A percentile compares a stretch with the other conserved stretches of the same genome.
These are phyloP conservation scores for Plemyria rubiginata DNA, from an alignment of 2,888 invertebrate genomes.

Conservation along the genomic window DNA sequence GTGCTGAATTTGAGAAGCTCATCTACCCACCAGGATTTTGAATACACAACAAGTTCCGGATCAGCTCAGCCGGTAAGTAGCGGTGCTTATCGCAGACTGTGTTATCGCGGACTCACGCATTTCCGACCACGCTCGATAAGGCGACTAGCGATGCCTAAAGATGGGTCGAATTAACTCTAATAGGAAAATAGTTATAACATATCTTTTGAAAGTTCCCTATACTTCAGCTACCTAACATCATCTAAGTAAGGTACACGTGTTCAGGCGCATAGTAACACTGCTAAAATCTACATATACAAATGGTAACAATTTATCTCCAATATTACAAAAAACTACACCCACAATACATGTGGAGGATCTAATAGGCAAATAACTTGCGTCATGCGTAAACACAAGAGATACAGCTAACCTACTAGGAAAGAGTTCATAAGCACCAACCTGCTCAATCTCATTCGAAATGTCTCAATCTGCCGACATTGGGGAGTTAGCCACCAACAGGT, in stretches of 20 bases:
- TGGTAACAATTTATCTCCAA: not conserved
- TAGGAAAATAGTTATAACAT: conserved; percentile 17
- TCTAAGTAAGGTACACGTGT: not conserved
- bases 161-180: conserved; percentile 49
- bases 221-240: not conserved
- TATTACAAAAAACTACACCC: conserved; percentile 3
- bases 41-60: conserved; percentile 81
- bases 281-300: conserved; percentile 1
- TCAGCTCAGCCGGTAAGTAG: conserved; percentile 83
- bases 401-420: conserved; percentile 8
- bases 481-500: conserved; percentile 23
- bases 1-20: conserved; percentile 72
- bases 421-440: conserved; percentile 12
- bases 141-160: conserved; percentile 61
- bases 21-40: conserved; percentile 73
- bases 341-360: conserved; percentile 23
- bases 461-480: conserved; percentile 5
- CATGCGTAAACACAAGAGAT: conserved; percentile 27
- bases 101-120: conserved; percentile 83
- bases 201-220: conserved; percentile 3
- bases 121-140: conserved; percentile 85
- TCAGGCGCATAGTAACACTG: conserved; percentile 13
- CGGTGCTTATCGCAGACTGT: conserved; percentile 81
- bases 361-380: conserved; percentile 26
- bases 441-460: conserved; percentile 9